These are phyloP conservation scores for Picathartes gymnocephalus DNA, from an alignment of 2,113 vertebrate species.

Conservation along the genomic window DNA sequence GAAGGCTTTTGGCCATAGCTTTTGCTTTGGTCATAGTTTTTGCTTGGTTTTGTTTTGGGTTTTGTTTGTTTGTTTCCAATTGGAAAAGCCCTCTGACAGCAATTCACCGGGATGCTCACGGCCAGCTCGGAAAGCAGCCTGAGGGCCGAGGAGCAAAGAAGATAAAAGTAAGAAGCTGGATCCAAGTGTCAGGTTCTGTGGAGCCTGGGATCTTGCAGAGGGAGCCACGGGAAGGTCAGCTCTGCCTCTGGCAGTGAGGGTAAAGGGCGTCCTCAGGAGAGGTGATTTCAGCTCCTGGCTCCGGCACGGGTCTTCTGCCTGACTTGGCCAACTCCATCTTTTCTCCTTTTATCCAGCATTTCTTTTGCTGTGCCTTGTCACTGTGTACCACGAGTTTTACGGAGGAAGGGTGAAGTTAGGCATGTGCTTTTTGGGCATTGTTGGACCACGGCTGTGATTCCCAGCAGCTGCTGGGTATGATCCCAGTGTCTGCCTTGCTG, in stretches of 20 bases:
- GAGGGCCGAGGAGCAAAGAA: not conserved
- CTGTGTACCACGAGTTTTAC: not conserved
- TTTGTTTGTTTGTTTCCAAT: not conserved
- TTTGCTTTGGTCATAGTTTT: too few species aligned
- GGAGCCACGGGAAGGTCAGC: not conserved
- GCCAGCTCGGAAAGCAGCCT: not conserved
- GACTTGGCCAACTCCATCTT: constrained; percentile 6
- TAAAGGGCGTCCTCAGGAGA: not conserved
- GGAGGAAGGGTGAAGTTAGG: not conserved
- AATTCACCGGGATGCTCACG: not conserved
- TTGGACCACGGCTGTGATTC: not conserved
- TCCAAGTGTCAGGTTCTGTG: not conserved
- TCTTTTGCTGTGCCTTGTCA: not conserved
- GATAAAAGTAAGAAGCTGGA: not conserved
- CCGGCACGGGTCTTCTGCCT: not conserved
- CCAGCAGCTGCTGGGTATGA: not conserved
- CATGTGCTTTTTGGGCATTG: not conserved
- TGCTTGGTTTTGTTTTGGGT: not conserved
- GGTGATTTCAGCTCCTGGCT: constrained; percentile 50
- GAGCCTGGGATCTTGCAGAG: not conserved
- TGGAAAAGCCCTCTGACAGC: not conserved
- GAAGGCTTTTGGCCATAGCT: not conserved
- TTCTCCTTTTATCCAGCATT: not conserved
- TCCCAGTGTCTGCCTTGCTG: not conserved
- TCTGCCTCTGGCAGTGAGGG: not conserved